Evolutionary conservation across 2,797 vertebrate species (phyloP).

Genomic region (Enteromius thamalakanensis): DNA sequence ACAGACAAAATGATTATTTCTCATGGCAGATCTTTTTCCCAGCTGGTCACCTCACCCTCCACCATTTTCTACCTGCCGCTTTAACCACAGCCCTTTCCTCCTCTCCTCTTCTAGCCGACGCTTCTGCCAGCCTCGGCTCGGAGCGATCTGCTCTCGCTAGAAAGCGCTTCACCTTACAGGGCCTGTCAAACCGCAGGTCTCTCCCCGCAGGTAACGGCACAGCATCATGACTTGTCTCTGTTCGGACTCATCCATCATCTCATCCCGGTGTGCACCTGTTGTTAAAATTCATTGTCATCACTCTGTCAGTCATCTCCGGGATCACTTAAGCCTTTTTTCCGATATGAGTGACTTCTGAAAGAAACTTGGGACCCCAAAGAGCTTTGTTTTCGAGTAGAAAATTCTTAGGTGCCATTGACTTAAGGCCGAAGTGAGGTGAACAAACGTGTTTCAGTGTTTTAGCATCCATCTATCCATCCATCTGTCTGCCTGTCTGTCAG

Average conservation of each 20-base stretch:
- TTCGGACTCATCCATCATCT: conserved; percentile 24
- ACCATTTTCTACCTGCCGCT: conserved; percentile 3
- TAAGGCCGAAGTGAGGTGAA: not conserved
- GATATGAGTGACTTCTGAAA: conserved; percentile 26
- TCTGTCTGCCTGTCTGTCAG: not conserved
- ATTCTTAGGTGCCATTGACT: conserved; percentile 8
- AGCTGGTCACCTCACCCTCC: not conserved
- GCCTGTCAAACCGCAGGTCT: conserved; percentile 93
- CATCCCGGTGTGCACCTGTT: conserved; percentile 36
- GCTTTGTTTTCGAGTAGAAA: conserved; percentile 32
- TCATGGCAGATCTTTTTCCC: not conserved
- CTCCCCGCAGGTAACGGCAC: conserved; percentile 87
- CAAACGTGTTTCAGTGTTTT: conserved; percentile 2
- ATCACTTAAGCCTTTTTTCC: not conserved
- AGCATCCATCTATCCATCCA: not conserved
- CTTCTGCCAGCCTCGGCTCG: conserved; percentile 82
- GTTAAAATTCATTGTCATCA: conserved; percentile 38
- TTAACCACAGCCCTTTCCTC: conserved; percentile 54
- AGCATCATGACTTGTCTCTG: conserved; percentile 31
- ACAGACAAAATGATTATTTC: not conserved
- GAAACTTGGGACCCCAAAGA: conserved; percentile 14
- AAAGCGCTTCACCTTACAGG: conserved; percentile 95
- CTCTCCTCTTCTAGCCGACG: conserved; percentile 80
- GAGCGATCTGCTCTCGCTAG: conserved; percentile 86
- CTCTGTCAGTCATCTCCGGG: conserved; percentile 15